Percentiles rank a stretch among this genome's conserved stretches.
phyloP scores from a whole-genome alignment of 2,113 vertebrate genomes.

The Morone chrysops region DNA sequence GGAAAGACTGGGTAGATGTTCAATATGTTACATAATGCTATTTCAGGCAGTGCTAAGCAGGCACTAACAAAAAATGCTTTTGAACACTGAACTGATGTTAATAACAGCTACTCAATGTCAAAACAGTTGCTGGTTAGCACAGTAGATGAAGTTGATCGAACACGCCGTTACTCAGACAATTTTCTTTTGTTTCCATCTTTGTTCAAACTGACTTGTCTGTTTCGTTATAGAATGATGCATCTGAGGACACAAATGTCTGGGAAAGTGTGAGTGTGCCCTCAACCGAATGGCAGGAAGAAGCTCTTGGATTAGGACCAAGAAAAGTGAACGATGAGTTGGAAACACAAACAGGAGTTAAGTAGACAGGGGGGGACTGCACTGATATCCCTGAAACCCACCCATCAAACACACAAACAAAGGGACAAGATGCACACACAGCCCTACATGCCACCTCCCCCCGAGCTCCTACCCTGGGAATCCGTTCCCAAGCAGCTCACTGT shows the following conservation, averaged over 20 bases:
- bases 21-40: not conserved
- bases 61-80: conserved; percentile 2
- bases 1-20: not conserved
- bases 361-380: not conserved
- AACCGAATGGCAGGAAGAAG: conserved; percentile 31
- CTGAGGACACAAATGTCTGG: not conserved
- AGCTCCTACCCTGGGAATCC: conserved; percentile 86
- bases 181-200: not conserved
- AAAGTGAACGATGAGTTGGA: conserved; percentile 29
- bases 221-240: not conserved
- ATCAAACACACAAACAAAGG: conserved; percentile 58
- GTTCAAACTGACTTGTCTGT: not conserved
- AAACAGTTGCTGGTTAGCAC: conserved; percentile 19
- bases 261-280: not conserved
- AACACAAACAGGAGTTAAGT: conserved; percentile 24
- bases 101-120: conserved; percentile 14
- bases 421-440: conserved; percentile 68
- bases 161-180: not conserved
- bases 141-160: conserved; percentile 14
- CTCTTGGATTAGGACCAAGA: conserved; percentile 9
- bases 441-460: conserved; percentile 72
- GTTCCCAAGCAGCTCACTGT: conserved; percentile 87
- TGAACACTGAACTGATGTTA: conserved; percentile 5
- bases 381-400: conserved; percentile 13
- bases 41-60: not conserved